These are phyloP conservation scores for Nylanderia fulva DNA, from an alignment of 1,140 invertebrate species.

Conservation along the genomic window DNA sequence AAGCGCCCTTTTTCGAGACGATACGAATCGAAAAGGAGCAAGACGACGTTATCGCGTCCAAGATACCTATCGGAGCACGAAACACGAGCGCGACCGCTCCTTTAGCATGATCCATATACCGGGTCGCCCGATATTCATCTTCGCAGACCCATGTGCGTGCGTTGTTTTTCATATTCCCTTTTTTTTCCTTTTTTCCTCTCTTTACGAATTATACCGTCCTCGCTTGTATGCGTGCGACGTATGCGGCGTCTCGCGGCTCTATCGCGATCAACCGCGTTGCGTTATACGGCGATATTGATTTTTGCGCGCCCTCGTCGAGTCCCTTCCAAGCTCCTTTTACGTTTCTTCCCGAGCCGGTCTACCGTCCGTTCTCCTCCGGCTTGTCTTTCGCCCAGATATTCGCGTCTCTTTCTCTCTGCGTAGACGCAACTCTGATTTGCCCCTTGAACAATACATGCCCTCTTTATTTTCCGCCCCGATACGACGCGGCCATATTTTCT, in stretches of 20 bases:
- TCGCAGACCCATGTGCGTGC: constrained; percentile 32
- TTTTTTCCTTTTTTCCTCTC: not conserved
- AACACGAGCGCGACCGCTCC: constrained; percentile 38
- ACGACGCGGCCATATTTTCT: constrained; percentile 40
- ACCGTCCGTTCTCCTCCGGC: constrained; percentile 12
- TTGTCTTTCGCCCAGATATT: not conserved
- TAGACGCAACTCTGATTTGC: no score
- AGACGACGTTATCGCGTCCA: constrained; percentile 21
- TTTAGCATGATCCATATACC: constrained; percentile 60
- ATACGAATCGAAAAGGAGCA: not conserved
- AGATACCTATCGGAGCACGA: constrained; percentile 55
- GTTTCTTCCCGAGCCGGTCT: constrained; percentile 15
- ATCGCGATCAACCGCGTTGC: constrained; percentile 75
- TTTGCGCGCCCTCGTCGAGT: constrained; percentile 75
- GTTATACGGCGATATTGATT: constrained; percentile 78
- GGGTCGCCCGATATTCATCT: constrained; percentile 44
- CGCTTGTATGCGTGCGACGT: constrained; percentile 60
- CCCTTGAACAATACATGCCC: no score
- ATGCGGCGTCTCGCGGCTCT: constrained; percentile 9
- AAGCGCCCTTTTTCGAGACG: no score
- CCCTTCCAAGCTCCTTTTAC: constrained; percentile 60
- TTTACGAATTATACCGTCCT: constrained; percentile 58
- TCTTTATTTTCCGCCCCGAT: no score
- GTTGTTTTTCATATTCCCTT: not conserved
- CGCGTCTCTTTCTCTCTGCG: not conserved